These are phyloP conservation scores for Lithobates pipiens DNA, from an alignment of 2,797 vertebrate species.

Conservation along the genomic window DNA sequence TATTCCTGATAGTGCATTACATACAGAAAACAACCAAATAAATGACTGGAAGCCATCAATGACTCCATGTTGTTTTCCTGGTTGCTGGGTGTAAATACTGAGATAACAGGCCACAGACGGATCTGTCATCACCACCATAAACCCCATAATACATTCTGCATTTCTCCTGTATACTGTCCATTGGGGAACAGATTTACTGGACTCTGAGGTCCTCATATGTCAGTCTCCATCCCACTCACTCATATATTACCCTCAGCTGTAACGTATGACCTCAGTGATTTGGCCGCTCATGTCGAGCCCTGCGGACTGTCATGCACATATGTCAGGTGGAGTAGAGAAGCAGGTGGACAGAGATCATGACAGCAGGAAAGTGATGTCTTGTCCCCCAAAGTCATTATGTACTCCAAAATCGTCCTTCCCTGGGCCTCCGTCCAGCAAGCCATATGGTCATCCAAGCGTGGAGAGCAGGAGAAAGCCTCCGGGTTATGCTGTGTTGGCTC, in stretches of 20 bases:
- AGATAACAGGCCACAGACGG: neutral
- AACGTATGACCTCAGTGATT: constrained; percentile 34
- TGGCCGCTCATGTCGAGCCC: constrained; percentile 8
- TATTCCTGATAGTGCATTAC: no score
- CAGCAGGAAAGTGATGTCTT: constrained; percentile 15
- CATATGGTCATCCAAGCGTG: constrained; percentile 24
- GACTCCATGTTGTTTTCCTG: no score
- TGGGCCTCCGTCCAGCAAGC: constrained; percentile 12
- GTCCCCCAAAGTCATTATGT: neutral
- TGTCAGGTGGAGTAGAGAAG: constrained; percentile 36
- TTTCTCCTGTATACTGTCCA: neutral
- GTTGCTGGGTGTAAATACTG: no score
- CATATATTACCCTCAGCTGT: neutral
- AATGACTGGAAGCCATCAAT: no score
- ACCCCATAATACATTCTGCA: neutral
- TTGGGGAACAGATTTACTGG: neutral
- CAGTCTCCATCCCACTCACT: neutral
- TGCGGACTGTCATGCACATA: constrained; percentile 15
- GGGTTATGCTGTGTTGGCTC: no score
- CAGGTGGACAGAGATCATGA: constrained; percentile 33
- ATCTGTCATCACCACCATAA: neutral
- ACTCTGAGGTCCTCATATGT: neutral
- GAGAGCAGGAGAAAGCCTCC: neutral
- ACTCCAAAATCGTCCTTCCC: neutral
- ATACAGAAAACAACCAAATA: no score